phyloP scores from a whole-genome alignment of 1,140 invertebrate genomes.

The Leptonema lineaticorne region DNA sequence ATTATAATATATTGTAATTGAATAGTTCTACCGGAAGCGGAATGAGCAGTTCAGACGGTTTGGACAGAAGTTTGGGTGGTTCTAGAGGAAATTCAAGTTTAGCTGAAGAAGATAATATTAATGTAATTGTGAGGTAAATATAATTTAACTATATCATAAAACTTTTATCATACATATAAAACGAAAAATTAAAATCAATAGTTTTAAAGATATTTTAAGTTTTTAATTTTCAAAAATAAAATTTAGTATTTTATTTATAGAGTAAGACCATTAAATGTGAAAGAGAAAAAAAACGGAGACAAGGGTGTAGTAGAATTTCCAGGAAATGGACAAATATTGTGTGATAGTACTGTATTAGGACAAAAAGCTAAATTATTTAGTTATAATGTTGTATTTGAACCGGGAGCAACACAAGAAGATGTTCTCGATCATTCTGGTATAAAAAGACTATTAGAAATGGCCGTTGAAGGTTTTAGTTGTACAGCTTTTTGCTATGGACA shows the following conservation, averaged over 20 bases:
- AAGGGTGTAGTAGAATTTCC: constrained; percentile 70
- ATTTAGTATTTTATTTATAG: constrained; percentile 48
- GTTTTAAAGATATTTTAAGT: no score
- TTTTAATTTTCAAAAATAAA: no score
- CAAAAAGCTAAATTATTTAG: constrained; percentile 78
- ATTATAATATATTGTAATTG: constrained; percentile 4
- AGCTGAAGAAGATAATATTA: constrained; percentile 72
- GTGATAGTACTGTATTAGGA: constrained; percentile 52
- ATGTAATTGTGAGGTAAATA: constrained; percentile 72
- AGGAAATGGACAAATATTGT: constrained; percentile 75
- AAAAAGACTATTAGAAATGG: constrained; percentile 86
- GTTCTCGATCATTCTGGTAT: constrained; percentile 81
- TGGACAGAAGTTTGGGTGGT: constrained; percentile 50
- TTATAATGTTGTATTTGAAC: constrained; percentile 88
- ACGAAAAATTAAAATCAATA: no score
- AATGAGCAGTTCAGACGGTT: constrained; percentile 50
- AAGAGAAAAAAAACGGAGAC: constrained; percentile 66
- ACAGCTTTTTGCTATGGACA: constrained; percentile 96
- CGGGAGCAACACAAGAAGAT: constrained; percentile 78
- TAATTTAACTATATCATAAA: no score
- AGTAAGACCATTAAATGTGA: constrained; percentile 69
- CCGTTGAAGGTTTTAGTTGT: constrained; percentile 88
- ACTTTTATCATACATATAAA: no score
- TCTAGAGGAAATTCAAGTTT: constrained; percentile 47
- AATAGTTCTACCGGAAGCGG: constrained; percentile 44